Base-by-base conservation (phyloP, 2,113 vertebrate species). In the Oncorhynchus clarkii region DNA sequence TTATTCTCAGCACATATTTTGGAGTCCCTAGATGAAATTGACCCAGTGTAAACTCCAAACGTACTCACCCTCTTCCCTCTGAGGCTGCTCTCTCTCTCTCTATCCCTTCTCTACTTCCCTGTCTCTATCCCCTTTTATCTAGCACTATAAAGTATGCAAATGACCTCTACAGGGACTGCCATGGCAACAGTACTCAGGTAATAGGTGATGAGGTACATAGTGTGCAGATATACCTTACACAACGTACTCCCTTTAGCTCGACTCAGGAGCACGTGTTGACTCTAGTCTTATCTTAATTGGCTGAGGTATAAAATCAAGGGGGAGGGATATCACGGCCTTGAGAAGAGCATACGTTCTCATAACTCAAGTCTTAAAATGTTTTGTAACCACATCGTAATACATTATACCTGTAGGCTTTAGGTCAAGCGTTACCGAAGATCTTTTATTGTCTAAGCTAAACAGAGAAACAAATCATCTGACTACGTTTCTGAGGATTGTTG, bases 121-220 rank as follows among this genome's bases (percentile, higher is more conserved):
- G 8, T 76, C 6, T 3, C 80, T 72, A 3, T 77, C 22, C 68
- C 71, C 81, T 84, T 80, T 90, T 78, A 89, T 90, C 87, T 74
- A 29, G 70, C 88, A 76, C 88, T 82, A 88, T 88, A 90, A 90
- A 91, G 39, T 87, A 94, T 91, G 91, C 87, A 93, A 93, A 94
- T 92, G 76, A 90, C 74, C 72, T 83, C 75, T 31, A 81, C 71
- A 68, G 86, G 72, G 81, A 83, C 83, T 31, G 69, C 75, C 71
- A 62, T 90, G 49, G 90, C 24, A 79, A 93, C 92, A 26, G 87
- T 85, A 82, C 67, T 84, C 78, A 85, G 73, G 86, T 76, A 69
- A 85, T 80, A 18, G 75, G 49, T 67, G 51, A 18, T 5, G 16
- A 45, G 39, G 39, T 45, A 45, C 39, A 45, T 45, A 76, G 84